phyloP scores from a whole-genome alignment of 1,140 invertebrate species.

The Pectinophora gossypiella region DNA sequence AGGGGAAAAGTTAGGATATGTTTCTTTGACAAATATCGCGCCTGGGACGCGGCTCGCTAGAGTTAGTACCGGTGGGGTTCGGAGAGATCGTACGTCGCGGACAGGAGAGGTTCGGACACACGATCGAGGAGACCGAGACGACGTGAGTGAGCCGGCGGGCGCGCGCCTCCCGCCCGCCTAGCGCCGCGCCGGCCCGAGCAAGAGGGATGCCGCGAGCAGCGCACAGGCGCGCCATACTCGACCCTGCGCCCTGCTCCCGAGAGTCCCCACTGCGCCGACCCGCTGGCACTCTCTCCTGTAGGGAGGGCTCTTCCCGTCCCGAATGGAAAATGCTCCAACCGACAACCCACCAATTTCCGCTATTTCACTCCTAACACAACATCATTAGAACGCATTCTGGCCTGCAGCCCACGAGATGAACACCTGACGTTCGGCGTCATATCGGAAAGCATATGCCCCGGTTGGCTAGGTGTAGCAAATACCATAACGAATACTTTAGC shows the following conservation, averaged over 20 bases:
- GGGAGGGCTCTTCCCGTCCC: constrained; percentile 51
- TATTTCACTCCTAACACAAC: constrained; percentile 32
- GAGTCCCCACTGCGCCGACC: constrained; percentile 67
- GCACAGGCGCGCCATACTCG: constrained; percentile 60
- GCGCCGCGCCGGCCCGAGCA: constrained; percentile 52
- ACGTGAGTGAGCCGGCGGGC: constrained; percentile 60
- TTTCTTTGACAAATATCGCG: constrained; percentile 32
- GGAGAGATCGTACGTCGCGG: constrained; percentile 63
- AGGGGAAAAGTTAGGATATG: constrained; percentile 24
- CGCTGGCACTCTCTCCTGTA: constrained; percentile 51
- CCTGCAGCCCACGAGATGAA: constrained; percentile 45
- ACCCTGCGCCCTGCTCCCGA: constrained; percentile 59
- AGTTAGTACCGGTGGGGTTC: constrained; percentile 60
- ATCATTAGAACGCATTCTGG: constrained; percentile 36
- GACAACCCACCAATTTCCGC: constrained; percentile 5
- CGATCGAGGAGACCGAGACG: constrained; percentile 59
- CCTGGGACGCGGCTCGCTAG: constrained; percentile 37
- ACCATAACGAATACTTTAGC: constrained; percentile 73
- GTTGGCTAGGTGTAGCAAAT: constrained; percentile 73
- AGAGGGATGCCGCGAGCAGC: constrained; percentile 65
- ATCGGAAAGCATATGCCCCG: constrained; percentile 69
- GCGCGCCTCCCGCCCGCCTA: constrained; percentile 59
- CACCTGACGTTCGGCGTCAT: constrained; percentile 72
- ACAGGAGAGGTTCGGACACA: constrained; percentile 67
- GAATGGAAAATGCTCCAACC: constrained; percentile 37